Evolutionary conservation across 1,140 invertebrate species (phyloP).

Genomic region (Platorchestia sp.): DNA sequence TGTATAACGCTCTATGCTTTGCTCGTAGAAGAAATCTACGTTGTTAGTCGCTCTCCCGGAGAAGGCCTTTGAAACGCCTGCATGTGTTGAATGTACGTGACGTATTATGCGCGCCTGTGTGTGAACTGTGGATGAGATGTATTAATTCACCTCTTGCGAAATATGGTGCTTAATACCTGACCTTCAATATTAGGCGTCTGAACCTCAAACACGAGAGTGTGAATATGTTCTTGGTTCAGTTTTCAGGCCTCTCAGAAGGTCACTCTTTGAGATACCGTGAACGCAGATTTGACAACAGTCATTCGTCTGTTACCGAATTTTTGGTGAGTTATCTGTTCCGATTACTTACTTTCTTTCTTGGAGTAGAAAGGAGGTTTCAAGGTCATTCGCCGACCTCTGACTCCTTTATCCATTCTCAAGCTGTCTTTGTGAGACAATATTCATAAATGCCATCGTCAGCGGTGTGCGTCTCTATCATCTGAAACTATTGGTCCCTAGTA

Average conservation of each 20-base stretch:
- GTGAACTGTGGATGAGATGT: neutral
- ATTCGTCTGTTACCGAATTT: neutral
- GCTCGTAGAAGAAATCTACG: conserved; percentile 24
- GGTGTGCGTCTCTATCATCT: neutral
- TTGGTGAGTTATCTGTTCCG: neutral
- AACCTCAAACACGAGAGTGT: neutral
- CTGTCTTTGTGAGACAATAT: neutral
- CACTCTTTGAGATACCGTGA: neutral
- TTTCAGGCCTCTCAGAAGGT: neutral
- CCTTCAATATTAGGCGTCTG: neutral
- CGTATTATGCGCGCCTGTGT: neutral
- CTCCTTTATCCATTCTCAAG: neutral
- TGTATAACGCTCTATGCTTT: conserved; percentile 13
- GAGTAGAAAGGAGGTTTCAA: neutral
- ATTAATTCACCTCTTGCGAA: neutral
- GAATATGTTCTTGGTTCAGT: neutral
- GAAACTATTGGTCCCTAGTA: neutral
- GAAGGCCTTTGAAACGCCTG: neutral
- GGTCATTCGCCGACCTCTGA: neutral
- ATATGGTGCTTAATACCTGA: neutral
- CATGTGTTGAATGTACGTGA: neutral
- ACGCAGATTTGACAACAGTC: neutral
- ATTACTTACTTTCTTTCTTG: no score
- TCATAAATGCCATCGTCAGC: neutral
- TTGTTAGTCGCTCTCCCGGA: neutral